phyloP scores from a whole-genome alignment of 1,140 invertebrate species.

The Diploscapter pachys region DNA sequence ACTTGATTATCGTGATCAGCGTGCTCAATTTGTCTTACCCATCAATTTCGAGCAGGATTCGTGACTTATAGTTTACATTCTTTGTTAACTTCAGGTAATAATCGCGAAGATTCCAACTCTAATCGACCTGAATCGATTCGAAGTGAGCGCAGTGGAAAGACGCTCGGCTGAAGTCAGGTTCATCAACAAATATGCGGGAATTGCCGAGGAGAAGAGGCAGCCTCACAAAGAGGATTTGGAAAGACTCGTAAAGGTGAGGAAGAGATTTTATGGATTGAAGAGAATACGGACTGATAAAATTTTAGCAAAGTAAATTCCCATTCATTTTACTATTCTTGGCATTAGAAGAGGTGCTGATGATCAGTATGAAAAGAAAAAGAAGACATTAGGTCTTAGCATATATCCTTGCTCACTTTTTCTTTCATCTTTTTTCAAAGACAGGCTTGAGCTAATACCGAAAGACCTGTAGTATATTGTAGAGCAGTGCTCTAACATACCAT shows the following conservation, averaged over 20 bases:
- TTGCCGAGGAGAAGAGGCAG: conserved; percentile 12
- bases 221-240: conserved; percentile 19
- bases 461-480: no score
- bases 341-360: background rate
- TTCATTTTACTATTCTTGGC: conserved; percentile 2
- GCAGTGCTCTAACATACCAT: no score
- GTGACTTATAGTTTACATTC: no score
- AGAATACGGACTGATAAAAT: conserved; percentile 1
- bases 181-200: conserved; percentile 32
- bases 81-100: conserved; percentile 6
- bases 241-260: conserved; percentile 26
- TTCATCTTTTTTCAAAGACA: background rate
- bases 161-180: conserved; percentile 36
- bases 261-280: conserved; percentile 13
- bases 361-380: background rate
- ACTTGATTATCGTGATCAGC: no score
- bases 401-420: background rate
- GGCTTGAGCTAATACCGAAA: no score
- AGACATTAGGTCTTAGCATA: background rate
- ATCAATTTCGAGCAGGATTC: no score
- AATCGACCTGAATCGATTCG: conserved; percentile 34
- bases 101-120: conserved; percentile 28
- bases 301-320: conserved; percentile 6
- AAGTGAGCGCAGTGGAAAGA: conserved; percentile 24
- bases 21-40: no score